Evolutionary conservation across 1,140 invertebrate genomes (phyloP).

Genomic region (Zaprionus tsacasi): DNA sequence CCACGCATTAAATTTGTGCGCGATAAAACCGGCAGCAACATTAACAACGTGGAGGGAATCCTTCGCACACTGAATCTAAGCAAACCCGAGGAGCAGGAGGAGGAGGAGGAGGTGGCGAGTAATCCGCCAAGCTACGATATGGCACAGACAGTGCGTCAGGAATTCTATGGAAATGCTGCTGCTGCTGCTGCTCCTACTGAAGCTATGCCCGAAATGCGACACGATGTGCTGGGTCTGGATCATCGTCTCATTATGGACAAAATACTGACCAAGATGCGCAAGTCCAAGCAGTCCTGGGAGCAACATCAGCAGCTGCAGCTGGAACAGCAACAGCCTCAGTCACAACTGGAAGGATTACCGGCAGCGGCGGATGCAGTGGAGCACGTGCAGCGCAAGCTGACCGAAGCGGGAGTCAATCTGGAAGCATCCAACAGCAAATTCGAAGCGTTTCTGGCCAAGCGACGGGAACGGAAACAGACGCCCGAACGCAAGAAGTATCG

Average conservation of each 20-base stretch:
- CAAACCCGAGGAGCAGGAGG: constrained; percentile 69
- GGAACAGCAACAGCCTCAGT: not conserved
- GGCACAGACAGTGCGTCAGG: constrained; percentile 24
- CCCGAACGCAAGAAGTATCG: constrained; percentile 61
- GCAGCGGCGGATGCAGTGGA: not conserved
- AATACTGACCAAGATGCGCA: constrained; percentile 85
- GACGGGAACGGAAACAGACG: constrained; percentile 50
- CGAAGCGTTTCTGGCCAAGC: constrained; percentile 51
- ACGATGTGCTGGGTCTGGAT: constrained; percentile 89
- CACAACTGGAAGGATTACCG: too few species aligned
- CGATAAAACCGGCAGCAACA: constrained; percentile 85
- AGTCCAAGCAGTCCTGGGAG: constrained; percentile 85
- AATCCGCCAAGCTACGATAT: constrained; percentile 31
- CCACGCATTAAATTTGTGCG: constrained; percentile 90
- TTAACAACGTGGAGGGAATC: constrained; percentile 86
- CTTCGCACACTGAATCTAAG: constrained; percentile 87
- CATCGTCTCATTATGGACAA: constrained; percentile 87
- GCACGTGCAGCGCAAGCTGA: constrained; percentile 23
- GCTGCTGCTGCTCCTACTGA: not conserved
- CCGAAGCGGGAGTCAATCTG: not conserved
- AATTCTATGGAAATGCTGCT: constrained; percentile 41
- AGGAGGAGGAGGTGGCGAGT: not conserved
- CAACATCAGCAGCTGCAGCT: constrained; percentile 39
- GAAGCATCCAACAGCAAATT: constrained; percentile 34
- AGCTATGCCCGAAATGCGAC: constrained; percentile 87